Base-by-base conservation (phyloP, 2,113 vertebrate species). In the Lepus americanus region DNA sequence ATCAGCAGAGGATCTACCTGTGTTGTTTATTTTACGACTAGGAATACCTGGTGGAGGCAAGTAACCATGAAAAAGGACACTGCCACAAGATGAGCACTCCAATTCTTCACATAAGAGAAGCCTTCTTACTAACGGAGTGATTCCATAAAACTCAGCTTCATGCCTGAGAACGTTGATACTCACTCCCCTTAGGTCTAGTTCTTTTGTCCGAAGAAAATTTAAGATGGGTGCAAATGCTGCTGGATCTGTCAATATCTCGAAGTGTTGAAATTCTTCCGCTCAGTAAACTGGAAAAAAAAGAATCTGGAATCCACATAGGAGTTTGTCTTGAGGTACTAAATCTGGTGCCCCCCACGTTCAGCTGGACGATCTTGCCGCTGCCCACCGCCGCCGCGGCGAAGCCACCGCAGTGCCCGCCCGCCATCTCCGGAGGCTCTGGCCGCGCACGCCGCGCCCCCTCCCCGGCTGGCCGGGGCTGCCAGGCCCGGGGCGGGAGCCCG, bases 281-380 rank as follows among this genome's bases (percentile, higher is more conserved):
- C 95, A 99, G 99, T 97, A 99, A 99, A 98, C 99, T 99, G 95
- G 99, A 99, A 98, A 99, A 99, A 98, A 99, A 99, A 11, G 99
- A 99, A 98, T 99, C 99, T 96, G 99, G 99, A 98, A 99, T 99
- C 99, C 99, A 99, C 98, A 99, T 99, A 36, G 99, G 98, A 73
- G 99, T 99, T 98, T 99, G 99, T 96, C 99, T 99, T 96, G 99
- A 99, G 90, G 99, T 99, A 98, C 99, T 99, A 98, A 99, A 99
- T 96, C 99, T 98, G 87, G 99, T 99, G 63, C 99, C 99, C 31
- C 99, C 99, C 93, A 99, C 99, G 96, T 99, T 99, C 27, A 99
- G 97, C 98, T 99, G 99, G 96, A 99, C 99, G 96, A 99, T 99
- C 97, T 99, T 99, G 76, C 99, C 99, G 96, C 98, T 98, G 73